phyloP scores from a whole-genome alignment of 2,888 invertebrate genomes.

The Antheraea assamensis region DNA sequence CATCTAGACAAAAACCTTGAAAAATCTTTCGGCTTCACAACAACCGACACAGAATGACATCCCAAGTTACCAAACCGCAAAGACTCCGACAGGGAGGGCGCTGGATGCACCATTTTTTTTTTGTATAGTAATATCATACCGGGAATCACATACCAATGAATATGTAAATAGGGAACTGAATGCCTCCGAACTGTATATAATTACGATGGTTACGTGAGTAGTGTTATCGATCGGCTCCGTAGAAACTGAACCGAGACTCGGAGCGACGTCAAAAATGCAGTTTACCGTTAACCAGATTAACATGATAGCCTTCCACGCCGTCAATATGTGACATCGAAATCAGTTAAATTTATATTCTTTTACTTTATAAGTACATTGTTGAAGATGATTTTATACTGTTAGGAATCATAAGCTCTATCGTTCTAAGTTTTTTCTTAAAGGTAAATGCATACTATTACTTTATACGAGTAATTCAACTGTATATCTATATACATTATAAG shows the following conservation, averaged over 20 bases:
- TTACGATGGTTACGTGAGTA: conserved; percentile 38
- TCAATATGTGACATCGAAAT: conserved; percentile 16
- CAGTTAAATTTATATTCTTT: conserved; percentile 1
- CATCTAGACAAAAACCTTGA: conserved; percentile 39
- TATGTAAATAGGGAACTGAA: conserved; percentile 35
- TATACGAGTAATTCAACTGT: neutral
- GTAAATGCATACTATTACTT: neutral
- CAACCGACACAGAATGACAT: conserved; percentile 12
- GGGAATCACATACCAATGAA: conserved; percentile 34
- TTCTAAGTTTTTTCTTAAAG: neutral
- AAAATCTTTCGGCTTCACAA: conserved; percentile 25
- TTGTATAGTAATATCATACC: conserved; percentile 31
- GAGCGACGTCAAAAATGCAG: conserved; percentile 43
- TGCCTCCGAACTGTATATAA: conserved; percentile 34
- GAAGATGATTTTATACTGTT: neutral
- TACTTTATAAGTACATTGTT: neutral
- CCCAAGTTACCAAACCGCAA: conserved; percentile 26
- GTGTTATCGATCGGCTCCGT: conserved; percentile 21
- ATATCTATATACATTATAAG: neutral
- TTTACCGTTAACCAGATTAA: conserved; percentile 48
- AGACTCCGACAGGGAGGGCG: conserved; percentile 42
- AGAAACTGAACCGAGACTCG: conserved; percentile 12
- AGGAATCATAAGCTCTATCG: neutral
- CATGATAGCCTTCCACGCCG: conserved; percentile 18
- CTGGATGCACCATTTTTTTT: conserved; percentile 29